Evolutionary conservation across 2,888 invertebrate genomes (phyloP).

Genomic region (Agrochola litura): DNA sequence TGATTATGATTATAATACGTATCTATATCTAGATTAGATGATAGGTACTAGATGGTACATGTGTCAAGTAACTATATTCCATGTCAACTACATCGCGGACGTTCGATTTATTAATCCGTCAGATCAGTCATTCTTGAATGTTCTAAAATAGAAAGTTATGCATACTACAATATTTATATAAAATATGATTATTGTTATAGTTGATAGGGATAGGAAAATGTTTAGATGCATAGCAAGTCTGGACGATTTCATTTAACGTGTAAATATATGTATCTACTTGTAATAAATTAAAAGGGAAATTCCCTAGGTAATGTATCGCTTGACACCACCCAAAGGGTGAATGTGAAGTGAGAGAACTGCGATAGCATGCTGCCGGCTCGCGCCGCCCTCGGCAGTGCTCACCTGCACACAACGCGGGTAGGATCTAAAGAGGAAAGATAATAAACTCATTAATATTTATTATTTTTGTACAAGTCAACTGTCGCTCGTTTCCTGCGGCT

Average conservation of each 20-base stretch:
- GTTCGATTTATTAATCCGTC: slow-evolving; percentile 71
- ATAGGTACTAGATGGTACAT: slow-evolving; percentile 63
- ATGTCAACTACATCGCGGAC: slow-evolving; percentile 51
- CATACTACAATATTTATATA: slow-evolving; percentile 59
- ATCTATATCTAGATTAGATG: slow-evolving; percentile 65
- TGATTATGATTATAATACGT: slow-evolving; percentile 58
- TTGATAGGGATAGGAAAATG: slow-evolving; percentile 72
- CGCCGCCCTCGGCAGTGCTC: slow-evolving; percentile 19
- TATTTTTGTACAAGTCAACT: slow-evolving; percentile 79
- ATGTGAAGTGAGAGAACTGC: slow-evolving; percentile 40
- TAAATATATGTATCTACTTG: slow-evolving; percentile 73
- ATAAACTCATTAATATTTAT: slow-evolving; percentile 70
- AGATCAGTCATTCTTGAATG: slow-evolving; percentile 64
- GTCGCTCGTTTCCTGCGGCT: slow-evolving; percentile 76
- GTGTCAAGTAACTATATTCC: slow-evolving; percentile 55
- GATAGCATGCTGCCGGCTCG: slow-evolving; percentile 57
- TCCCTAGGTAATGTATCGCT: slow-evolving; percentile 45
- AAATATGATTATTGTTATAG: slow-evolving; percentile 75
- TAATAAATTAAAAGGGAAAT: slow-evolving; percentile 56
- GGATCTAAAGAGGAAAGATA: slow-evolving; percentile 59
- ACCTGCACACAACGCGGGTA: slow-evolving; percentile 9
- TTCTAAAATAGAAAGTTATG: slow-evolving; percentile 64
- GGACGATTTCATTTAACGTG: slow-evolving; percentile 60
- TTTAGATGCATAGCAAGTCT: slow-evolving; percentile 66
- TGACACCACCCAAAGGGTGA: slow-evolving; percentile 51